A percentile compares a stretch with the other conserved stretches of the same genome.
phyloP scores from a whole-genome alignment of 2,113 vertebrate species.

The Tragelaphus scriptus region DNA sequence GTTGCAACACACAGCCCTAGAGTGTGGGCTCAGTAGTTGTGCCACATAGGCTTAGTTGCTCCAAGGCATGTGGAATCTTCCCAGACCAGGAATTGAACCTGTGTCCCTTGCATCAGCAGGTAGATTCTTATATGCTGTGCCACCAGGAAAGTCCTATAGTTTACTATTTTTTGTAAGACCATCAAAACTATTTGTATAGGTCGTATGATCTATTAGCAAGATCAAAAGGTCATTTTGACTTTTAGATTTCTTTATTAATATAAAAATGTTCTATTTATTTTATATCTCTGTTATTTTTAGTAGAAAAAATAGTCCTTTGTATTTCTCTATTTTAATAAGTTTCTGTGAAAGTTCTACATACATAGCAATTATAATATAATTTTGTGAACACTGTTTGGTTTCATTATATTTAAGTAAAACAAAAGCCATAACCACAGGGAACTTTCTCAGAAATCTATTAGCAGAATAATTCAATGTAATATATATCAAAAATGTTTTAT shows the following conservation, averaged over 20 bases:
- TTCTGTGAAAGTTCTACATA: not conserved
- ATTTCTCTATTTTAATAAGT: not conserved
- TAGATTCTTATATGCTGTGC: not conserved
- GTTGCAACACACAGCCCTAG: not conserved
- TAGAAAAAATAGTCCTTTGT: not conserved
- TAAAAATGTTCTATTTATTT: not conserved
- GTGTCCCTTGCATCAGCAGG: not conserved
- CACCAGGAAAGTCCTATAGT: not conserved
- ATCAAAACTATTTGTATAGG: not conserved
- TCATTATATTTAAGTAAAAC: not conserved
- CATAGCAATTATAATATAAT: not conserved
- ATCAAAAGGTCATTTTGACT: not conserved
- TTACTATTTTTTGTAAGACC: not conserved
- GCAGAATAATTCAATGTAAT: not conserved
- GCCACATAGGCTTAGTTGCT: not conserved
- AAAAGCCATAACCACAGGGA: not conserved
- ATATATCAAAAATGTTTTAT: not conserved
- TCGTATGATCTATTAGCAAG: not conserved
- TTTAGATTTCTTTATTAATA: not conserved
- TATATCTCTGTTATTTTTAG: not conserved
- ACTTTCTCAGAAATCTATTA: not conserved
- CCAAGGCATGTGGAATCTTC: not conserved
- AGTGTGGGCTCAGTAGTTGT: not conserved
- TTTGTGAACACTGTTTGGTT: not conserved
- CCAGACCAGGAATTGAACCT: not conserved